Base-by-base conservation (phyloP, 2,113 vertebrate species). In the Bufo gargarizans region DNA sequence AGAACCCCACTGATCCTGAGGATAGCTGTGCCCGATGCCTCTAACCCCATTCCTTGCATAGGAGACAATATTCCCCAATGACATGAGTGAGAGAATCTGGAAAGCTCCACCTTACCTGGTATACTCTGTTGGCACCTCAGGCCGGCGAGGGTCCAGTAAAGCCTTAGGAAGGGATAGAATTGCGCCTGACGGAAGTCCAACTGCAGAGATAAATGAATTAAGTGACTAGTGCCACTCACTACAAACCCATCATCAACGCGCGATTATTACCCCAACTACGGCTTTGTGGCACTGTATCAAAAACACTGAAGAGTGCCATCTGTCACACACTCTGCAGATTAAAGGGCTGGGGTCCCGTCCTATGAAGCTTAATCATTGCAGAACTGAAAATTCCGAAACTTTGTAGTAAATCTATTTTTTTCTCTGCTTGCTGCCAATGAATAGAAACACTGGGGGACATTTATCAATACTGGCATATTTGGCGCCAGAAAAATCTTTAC, bases 161-260 rank as follows among this genome's bases (percentile, higher is more conserved):
- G 98, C 98, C 91, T 99, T 99, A 2, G 98, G 98, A 63, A 99
- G 95, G 53, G 98, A 99, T 58, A 99, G 94, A 91, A 99, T 98
- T 43, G 97, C 97, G 88, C 98, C 98, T 0, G 98, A 98, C 3
- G 97, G 98, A 90, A 99, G 94, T 63, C 97, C 98, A 91, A 99
- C 98, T 99, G 90, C 76, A 82, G 1, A 74, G 50, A 12, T 50
- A 88, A n/a, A 83, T 76, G 19, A 33, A 49, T 16, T 43, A 16
- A 69, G 67, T 78, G 33, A 90, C 65, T n/a, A 91, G 13, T 17
- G 55, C 2, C 5, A 33, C 4, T n/a, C 20, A 81, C 22, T 61
- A 58, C n/a, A 56, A 16, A 82, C 13, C 67, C 3, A 13, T 12
- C 20, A 67, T n/a, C 7, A 67, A 61, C 16, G 3, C 56, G 11